Evolutionary conservation across 2,888 invertebrate genomes (phyloP), one percentile per base, ranked within the genome.

Genomic region (Ctena decussata): DNA sequence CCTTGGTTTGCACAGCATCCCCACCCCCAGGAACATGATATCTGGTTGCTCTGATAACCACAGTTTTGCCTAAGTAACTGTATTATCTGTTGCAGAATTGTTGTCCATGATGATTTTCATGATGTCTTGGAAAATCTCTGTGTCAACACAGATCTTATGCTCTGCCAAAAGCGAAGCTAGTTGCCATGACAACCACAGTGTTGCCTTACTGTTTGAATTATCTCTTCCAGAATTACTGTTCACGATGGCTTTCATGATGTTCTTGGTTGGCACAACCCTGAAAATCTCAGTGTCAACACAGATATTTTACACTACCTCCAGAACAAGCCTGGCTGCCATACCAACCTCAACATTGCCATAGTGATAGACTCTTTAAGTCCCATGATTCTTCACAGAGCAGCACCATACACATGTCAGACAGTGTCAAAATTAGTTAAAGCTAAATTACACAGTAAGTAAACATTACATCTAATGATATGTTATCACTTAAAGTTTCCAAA

Each of bases 281-380:
- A 76, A 32, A 37, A 57, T 37, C 53, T 89, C 12, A 84, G 75
- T 69, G 46, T 90, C 8, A 72, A 82, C 60, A 80, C 89, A 27
- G 89, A 89, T 71, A 44, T 92, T 21, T 57, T 82, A 11, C 71
- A 73, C 12, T 87, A 83, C 69, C 57, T 90, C 8, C 73, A 80
- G 24, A 78, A 78, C 11, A 49, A 74, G 49, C 82, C 39, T 24
- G 72, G 80, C 73, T 78, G 53, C 35, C 75, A 82, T 46, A 82
- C 80, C 32, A 84, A 80, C 72, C 82, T 85, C 32, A 89, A 77
- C 49, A 80, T 90, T 77, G 90, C 91, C 32, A 79, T 93, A 49
- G 91, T 92, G 72, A 88, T 92, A 41, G 91, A 92, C 79, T 88
- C 91, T 21, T 77, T 93, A 15, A 92, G 90, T 81, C 86, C 86